Evolutionary conservation across 64 coral and sea anemone genomes (phyloP), one percentile per base, ranked within the genome.

Genomic region (Pachyseris speciosa): DNA sequence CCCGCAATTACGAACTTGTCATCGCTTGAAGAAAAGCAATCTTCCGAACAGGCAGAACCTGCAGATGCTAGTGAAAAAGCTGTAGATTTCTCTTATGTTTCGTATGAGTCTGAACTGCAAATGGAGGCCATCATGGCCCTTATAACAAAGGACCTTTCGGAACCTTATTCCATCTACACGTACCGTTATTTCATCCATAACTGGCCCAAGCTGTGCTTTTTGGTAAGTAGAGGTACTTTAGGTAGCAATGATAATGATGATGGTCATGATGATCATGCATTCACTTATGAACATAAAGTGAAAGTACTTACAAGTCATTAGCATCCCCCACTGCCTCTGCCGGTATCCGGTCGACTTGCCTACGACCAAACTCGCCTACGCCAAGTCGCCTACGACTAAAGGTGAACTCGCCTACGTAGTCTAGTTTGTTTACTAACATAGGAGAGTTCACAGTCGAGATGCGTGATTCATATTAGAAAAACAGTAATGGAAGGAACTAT

Each of bases 101-200:
- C 64, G 34, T 99, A 99, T 40, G 81, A 99, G 58, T 95, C 90
- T 55, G 97, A 99, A 85, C 81, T 50, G 28, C 97, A 99, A 69
- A 99, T 99, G 97, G 87, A 88, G 52, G 73, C 90, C 15, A 99
- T 99, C 36, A 99, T 99, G 97, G 89, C 94, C 0, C 81, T 99
- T 74, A 99, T 99, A 32, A 99, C 97, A 3, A 99, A 99, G 61
- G 97, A 99, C 85, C 88, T 99, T 67, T 99, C 97, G 4, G 97
- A 99, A 76, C 97, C 97, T 4, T 99, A 99, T 36, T 99, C 97
- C 1, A 92, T 99, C 51, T 99, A 99, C 78, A 99, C 97, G 1
- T 99, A 99, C 69, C 94, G 97, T 32, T 99, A 99, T 87, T 99
- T 99, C 61, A 99, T 99, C 29, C 97, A 99, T 52, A 99, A 99